phyloP scores from a whole-genome alignment of 2,113 vertebrate species.

The Egretta garzetta region DNA sequence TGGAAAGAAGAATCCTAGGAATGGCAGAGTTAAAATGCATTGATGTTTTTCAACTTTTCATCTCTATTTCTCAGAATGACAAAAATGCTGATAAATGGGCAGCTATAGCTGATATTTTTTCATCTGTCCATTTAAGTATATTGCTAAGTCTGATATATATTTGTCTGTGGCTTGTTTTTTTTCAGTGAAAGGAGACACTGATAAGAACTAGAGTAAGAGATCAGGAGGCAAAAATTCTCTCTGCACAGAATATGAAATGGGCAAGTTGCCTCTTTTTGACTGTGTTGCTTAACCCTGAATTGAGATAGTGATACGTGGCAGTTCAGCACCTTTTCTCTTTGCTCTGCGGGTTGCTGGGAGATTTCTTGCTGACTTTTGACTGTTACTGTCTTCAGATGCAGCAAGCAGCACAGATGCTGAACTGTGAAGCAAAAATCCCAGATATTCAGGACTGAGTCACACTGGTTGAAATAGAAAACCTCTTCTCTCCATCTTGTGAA shows the following conservation, averaged over 20 bases:
- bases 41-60: neutral
- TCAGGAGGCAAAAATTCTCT: neutral
- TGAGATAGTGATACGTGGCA: rapidly evolving
- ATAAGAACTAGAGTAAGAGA: neutral
- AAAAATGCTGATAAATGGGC: neutral
- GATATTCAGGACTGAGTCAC: neutral
- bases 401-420: neutral
- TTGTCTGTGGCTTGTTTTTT: neutral
- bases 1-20: neutral
- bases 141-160: neutral
- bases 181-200: neutral
- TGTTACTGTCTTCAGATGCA: neutral
- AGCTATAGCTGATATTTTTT: neutral
- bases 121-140: neutral
- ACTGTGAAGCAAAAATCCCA: neutral
- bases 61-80: neutral
- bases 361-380: neutral
- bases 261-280: neutral
- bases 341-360: neutral
- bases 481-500: neutral
- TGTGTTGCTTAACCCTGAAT: neutral
- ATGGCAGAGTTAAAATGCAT: neutral
- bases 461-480: neutral
- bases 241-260: neutral
- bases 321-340: neutral